Percentiles rank a stretch among this genome's conserved stretches.
phyloP scores from a whole-genome alignment of 1,140 invertebrate genomes.

The Zaprionus camerounensis region DNA sequence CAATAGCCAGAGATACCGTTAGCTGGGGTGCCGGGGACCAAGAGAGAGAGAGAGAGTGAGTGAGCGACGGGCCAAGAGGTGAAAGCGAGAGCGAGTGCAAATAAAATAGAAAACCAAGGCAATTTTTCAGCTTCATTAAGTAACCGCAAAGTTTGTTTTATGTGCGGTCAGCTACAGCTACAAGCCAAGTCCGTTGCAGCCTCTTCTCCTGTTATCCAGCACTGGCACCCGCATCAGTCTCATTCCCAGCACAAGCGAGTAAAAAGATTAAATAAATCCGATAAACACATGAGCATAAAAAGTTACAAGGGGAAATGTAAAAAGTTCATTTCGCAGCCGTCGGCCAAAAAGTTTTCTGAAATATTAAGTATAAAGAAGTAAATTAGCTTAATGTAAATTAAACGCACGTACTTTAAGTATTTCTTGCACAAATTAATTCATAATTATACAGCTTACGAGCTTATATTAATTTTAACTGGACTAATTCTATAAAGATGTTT shows the following conservation, averaged over 20 bases:
- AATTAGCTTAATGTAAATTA: conserved; percentile 31
- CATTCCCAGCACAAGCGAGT: conserved; percentile 12
- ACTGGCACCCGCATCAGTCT: background rate
- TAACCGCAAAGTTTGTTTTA: conserved; percentile 75
- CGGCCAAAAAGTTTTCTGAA: background rate
- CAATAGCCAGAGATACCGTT: conserved; percentile 28
- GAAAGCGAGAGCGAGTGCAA: conserved; percentile 47
- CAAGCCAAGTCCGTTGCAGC: conserved; percentile 4
- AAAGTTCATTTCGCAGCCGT: conserved; percentile 7
- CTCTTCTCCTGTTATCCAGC: background rate
- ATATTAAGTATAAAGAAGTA: conserved; percentile 33
- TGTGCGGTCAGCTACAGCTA: conserved; percentile 59
- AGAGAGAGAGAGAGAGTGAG: background rate
- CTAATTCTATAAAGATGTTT: background rate
- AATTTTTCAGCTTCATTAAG: conserved; percentile 76
- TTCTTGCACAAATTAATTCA: background rate
- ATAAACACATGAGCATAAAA: conserved; percentile 47
- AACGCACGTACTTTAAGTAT: conserved; percentile 9
- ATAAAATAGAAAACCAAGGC: conserved; percentile 69
- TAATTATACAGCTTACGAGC: background rate
- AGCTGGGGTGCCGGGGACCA: background rate
- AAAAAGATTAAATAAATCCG: conserved; percentile 39
- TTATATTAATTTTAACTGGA: background rate
- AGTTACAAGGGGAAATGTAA: conserved; percentile 16
- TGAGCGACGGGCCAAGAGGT: background rate